Evolutionary conservation across 2,113 vertebrate species (phyloP).

Genomic region (Nerophis lumbriciformis): DNA sequence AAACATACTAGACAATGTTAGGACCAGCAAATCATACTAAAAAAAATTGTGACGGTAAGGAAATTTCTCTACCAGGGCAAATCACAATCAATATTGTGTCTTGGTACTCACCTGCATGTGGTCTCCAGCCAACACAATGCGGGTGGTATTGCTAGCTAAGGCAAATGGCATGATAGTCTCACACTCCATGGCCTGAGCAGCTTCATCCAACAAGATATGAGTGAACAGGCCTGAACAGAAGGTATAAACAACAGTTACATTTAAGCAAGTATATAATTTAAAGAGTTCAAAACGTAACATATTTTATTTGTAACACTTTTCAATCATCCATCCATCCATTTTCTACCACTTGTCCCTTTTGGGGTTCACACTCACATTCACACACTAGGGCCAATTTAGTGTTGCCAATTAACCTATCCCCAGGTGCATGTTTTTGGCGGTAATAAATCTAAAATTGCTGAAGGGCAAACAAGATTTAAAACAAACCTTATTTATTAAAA

Average conservation of each 20-base stretch:
- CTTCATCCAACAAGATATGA: constrained; percentile 97
- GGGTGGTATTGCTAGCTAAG: constrained; percentile 85
- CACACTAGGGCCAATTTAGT: too few species aligned
- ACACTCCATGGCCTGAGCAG: constrained; percentile 98
- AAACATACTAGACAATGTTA: background rate
- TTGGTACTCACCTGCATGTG: constrained; percentile 88
- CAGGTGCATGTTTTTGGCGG: too few species aligned
- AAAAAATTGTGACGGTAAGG: background rate
- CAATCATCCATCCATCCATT: too few species aligned
- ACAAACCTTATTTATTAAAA: too few species aligned
- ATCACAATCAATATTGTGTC: background rate
- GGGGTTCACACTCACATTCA: too few species aligned
- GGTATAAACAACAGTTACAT: background rate
- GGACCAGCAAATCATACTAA: background rate
- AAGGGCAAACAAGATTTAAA: too few species aligned
- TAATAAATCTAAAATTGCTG: too few species aligned
- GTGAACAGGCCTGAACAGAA: constrained; percentile 84
- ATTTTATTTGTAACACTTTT: too few species aligned
- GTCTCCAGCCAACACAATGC: constrained; percentile 95
- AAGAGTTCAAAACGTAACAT: background rate
- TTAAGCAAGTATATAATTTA: background rate
- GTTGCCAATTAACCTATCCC: too few species aligned
- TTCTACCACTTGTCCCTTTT: too few species aligned
- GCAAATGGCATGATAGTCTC: constrained; percentile 99
- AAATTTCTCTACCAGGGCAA: too few species aligned